Conservation (phyloP, 35 echinoderm and acorn worm genomes). For the Diadema setosum region DNA sequence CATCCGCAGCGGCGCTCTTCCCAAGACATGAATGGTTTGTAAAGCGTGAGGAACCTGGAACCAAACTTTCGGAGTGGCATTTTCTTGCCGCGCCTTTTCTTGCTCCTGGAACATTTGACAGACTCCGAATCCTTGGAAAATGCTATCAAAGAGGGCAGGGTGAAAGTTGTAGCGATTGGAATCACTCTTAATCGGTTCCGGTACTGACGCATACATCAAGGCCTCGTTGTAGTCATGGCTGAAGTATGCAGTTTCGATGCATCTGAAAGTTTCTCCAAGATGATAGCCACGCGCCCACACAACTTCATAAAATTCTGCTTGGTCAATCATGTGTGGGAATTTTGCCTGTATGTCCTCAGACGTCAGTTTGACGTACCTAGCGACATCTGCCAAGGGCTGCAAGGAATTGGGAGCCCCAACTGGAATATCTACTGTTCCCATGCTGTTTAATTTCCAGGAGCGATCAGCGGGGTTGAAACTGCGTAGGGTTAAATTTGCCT, state of each 20-base stretch:
- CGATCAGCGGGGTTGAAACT: slow-evolving; percentile 71
- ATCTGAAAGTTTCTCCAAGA: slow-evolving; percentile 77
- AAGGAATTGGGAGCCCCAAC: slow-evolving; percentile 39
- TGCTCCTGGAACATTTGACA: slow-evolving; percentile 81
- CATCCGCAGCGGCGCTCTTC: slow-evolving; percentile 55
- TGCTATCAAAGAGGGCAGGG: slow-evolving; percentile 80
- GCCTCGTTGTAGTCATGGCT: slow-evolving; percentile 85
- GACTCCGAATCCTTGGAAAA: slow-evolving; percentile 92
- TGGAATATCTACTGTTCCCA: slow-evolving; percentile 57
- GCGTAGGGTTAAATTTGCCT: slow-evolving; percentile 69
- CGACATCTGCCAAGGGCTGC: slow-evolving; percentile 63
- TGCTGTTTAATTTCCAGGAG: slow-evolving; percentile 72
- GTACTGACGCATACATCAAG: slow-evolving; percentile 69
- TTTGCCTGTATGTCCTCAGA: slow-evolving; percentile 82
- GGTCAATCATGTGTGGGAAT: slow-evolving; percentile 66
- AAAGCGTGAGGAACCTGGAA: slow-evolving; percentile 87
- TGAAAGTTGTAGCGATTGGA: slow-evolving; percentile 81
- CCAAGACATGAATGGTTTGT: slow-evolving; percentile 63
- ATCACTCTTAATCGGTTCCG: slow-evolving; percentile 74
- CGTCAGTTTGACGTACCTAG: slow-evolving; percentile 49
- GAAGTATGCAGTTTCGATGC: slow-evolving; percentile 85
- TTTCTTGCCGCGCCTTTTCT: slow-evolving; percentile 61
- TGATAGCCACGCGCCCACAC: slow-evolving; percentile 84
- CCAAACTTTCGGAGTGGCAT: slow-evolving; percentile 43
- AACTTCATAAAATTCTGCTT: slow-evolving; percentile 78